Conservation (phyloP, 2,797 vertebrate species). For the Salmo trutta region DNA sequence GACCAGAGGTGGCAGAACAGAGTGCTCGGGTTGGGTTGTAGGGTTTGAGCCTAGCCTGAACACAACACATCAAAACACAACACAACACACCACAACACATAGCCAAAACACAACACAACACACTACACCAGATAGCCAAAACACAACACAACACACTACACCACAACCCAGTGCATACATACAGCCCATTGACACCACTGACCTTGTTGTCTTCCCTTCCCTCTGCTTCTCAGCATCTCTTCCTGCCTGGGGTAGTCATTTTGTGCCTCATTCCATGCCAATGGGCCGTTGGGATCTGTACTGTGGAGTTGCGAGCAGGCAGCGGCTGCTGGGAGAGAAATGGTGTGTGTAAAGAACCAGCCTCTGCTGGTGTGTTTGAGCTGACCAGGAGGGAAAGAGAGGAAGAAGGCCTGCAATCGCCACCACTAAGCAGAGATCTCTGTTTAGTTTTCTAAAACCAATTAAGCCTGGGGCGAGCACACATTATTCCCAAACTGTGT, state of each 20-base stretch:
- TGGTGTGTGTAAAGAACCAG: constrained; percentile 13
- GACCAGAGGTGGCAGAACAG: too few species aligned
- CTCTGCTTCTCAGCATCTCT: neutral
- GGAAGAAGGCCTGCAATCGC: constrained; percentile 8
- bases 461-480: neutral
- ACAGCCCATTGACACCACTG: constrained; percentile 41
- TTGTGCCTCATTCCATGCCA: neutral
- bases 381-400: constrained; percentile 51
- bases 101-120: too few species aligned
- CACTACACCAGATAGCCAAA: too few species aligned
- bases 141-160: constrained; percentile 6
- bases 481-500: neutral
- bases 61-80: too few species aligned
- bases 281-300: neutral
- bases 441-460: too few species aligned
- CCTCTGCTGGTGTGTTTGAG: too few species aligned
- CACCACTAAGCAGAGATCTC: too few species aligned
- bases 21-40: too few species aligned
- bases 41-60: too few species aligned
- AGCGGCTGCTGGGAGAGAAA: constrained; percentile 27
- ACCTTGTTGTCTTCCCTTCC: neutral
- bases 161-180: constrained; percentile 72
- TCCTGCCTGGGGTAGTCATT: neutral
- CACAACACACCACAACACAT: neutral
- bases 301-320: neutral